Conservation (phyloP, 2,888 invertebrate genomes). For the Drosophila buzzatii region DNA sequence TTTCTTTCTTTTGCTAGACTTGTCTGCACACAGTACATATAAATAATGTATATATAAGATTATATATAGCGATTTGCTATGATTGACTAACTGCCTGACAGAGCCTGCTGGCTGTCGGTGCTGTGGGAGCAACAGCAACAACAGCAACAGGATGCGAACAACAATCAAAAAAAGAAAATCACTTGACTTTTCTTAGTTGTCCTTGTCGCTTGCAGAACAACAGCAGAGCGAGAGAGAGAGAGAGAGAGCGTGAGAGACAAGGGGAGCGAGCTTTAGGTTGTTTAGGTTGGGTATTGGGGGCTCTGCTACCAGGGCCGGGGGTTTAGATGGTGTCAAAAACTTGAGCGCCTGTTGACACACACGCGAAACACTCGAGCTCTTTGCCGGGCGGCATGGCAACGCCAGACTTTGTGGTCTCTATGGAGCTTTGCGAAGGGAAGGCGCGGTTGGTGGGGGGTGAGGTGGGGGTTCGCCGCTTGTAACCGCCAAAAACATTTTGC, state of each 20-base stretch:
- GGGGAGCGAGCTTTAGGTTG: neutral
- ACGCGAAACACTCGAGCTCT: conserved; percentile 54
- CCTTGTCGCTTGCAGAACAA: conserved; percentile 63
- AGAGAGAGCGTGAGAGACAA: neutral
- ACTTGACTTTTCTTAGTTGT: conserved; percentile 71
- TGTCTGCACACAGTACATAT: conserved; percentile 5
- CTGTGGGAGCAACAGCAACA: conserved; percentile 24
- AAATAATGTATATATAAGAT: neutral
- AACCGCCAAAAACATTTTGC: conserved; percentile 78
- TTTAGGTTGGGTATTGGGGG: neutral
- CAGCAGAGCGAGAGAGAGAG: neutral
- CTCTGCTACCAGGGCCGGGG: neutral
- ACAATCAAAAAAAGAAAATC: conserved; percentile 57
- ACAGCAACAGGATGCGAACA: conserved; percentile 34
- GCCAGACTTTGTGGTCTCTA: neutral
- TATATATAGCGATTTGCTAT: conserved; percentile 9
- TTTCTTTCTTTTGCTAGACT: neutral
- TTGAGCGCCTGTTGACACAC: conserved; percentile 72
- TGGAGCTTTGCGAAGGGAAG: neutral
- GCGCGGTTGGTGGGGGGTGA: neutral
- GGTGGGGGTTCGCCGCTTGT: conserved; percentile 52
- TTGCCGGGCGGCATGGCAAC: neutral
- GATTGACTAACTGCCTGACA: conserved; percentile 43
- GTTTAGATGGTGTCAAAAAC: conserved; percentile 61
- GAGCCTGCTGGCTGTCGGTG: conserved; percentile 28